Evolutionary conservation across 2,888 invertebrate species (phyloP).

Genomic region (Xylota segnis): DNA sequence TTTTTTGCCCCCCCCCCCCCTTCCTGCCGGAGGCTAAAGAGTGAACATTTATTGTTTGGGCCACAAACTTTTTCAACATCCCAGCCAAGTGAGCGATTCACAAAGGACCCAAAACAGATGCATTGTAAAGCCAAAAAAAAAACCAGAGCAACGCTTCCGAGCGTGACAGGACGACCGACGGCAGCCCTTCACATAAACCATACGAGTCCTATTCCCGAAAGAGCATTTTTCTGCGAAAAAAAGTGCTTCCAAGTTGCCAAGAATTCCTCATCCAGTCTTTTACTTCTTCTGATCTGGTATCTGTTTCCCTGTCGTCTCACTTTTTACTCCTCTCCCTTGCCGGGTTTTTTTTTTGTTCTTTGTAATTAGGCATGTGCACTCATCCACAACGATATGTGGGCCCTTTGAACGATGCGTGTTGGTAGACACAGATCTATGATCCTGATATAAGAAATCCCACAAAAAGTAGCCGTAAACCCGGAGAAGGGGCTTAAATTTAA

Average conservation of each 20-base stretch:
- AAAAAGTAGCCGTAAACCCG: background rate
- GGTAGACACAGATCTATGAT: constrained; percentile 18
- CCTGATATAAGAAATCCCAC: constrained; percentile 28
- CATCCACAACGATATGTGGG: constrained; percentile 55
- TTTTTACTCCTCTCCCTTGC: background rate
- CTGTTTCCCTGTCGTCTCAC: background rate
- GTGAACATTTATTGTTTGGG: constrained; percentile 55
- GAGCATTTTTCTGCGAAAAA: constrained; percentile 2
- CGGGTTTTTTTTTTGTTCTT: background rate
- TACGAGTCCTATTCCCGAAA: constrained; percentile 22
- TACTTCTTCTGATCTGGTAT: constrained; percentile 3
- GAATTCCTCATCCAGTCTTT: constrained; percentile 45
- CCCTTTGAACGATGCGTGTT: constrained; percentile 48
- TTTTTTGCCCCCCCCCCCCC: constrained; percentile 10
- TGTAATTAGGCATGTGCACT: constrained; percentile 68
- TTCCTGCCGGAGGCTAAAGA: background rate
- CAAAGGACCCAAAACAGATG: constrained; percentile 42
- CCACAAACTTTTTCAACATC: constrained; percentile 43
- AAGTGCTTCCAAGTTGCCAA: constrained; percentile 45
- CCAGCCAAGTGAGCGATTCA: constrained; percentile 50
- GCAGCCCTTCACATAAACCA: constrained; percentile 26
- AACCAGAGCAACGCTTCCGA: constrained; percentile 24
- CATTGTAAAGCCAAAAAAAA: constrained; percentile 39
- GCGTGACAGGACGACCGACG: constrained; percentile 15
- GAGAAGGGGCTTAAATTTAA: constrained; percentile 62